Base-by-base conservation (phyloP, 2,113 vertebrate genomes). In the Oreochromis spilurus region DNA sequence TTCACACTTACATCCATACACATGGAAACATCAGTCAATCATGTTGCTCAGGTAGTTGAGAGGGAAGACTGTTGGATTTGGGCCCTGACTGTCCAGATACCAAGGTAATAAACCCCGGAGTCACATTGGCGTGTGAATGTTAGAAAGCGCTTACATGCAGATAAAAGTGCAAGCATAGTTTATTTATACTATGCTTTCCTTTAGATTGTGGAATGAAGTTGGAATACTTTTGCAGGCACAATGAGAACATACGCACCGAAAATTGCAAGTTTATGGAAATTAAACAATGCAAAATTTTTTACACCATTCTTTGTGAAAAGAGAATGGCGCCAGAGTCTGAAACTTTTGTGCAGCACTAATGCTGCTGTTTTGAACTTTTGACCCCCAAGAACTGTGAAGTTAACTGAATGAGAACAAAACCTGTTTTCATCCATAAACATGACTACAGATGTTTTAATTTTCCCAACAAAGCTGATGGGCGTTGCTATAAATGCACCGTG, bases 111-210 rank as follows among this genome's bases (percentile, higher is more conserved):
- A 36, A 36, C 34, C 34, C 8, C 2, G 6, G 19, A 65, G 60
- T 65, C 34, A 65, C 34, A 38, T 38, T 6, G 3, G 34, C 0
- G 6, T 21, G 34, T 67, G 34, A 67, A 38, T 67, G 19, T 67
- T 13, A 38, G 60, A 67, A 67, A 38, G 60, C 3, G 2, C 34
- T 21, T 34, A 67, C 19, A 65, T 67, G 17, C 31, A 67, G 60
- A 67, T 67, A 67, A 38, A 65, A n/a, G 60, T 38, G 60, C 60
- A 62, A 62, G 17, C 31, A 62, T 36, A 62, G 58, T n/a, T 65
- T 38, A 10, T n/a, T 34, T 38, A 65, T 12, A 36, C 4, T 65
- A 38, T 38, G 43, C 24, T 17, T 75, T 14, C 43, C 24, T 75
- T 48, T 75, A 24, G 45, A 19, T 48, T 75, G 14, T 50, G 24